Base-by-base conservation (phyloP, 1,140 invertebrate species). In the Micrasema longulum region DNA sequence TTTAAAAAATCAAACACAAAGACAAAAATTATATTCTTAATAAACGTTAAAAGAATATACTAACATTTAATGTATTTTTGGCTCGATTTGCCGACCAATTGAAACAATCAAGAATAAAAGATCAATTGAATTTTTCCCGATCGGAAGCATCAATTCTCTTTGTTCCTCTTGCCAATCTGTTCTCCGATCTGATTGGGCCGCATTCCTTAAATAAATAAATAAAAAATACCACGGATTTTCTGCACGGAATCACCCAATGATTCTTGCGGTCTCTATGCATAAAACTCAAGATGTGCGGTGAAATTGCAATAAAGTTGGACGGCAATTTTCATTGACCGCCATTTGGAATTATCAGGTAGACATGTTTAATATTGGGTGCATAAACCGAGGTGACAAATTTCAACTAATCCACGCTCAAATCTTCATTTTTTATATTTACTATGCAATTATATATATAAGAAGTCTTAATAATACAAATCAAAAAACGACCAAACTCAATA, bases 241-340 rank as follows among this genome's bases (percentile, higher is more conserved):
- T 72, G 71, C 71, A 72, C 71, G 71, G 71, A 72, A 23, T 60
- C 23, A 43, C 68, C 71, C 68, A 72, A 72, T 67, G 53, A 72
- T 72, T 67, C 53, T 72, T 72, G 71, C 62, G 71, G 71, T 72
- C 66, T 71, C 70, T 65, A 71, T 71, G 70, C 70, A 71, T 71
- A 66, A 71, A 65, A 71, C 57, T 18, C 38, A 12, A 63, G 47
- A 53, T 23, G 18, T 71, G 70, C 70, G 62, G 62, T 71, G 60
- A 45, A 71, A 66, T 55, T 65, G 70, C 70, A 71, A 71, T 65
- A 66, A 65, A 71, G 55, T 36, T n/a, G 36, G 22, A 41, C 9
- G 20, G 22, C 1, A 65, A 48, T 18, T 57, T 38, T 57, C 20
- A 57, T 16, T 57, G 31, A 57, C 53, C 53, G 53, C 53, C 53